phyloP scores from a whole-genome alignment of 1,140 invertebrate genomes.

The Tenebrio molitor region DNA sequence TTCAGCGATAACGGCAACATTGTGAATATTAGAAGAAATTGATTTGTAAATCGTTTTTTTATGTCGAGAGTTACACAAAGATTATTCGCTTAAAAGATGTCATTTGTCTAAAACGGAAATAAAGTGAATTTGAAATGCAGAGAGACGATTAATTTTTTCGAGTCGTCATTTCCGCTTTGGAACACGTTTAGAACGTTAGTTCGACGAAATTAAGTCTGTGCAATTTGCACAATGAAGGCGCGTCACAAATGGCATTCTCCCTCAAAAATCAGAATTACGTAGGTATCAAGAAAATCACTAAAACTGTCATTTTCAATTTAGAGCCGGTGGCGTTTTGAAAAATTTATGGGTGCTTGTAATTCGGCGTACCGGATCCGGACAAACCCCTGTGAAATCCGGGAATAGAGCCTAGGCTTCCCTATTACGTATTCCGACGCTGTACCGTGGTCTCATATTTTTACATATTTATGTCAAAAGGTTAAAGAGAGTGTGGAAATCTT shows the following conservation, averaged over 20 bases:
- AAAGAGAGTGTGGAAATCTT: slow-evolving; percentile 27
- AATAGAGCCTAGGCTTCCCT: slow-evolving; percentile 16
- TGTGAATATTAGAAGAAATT: slow-evolving; percentile 29
- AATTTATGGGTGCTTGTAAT: slow-evolving; percentile 13
- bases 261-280: not conserved
- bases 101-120: no score
- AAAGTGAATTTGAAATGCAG: slow-evolving; percentile 1
- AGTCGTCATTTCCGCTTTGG: not conserved
- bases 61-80: not conserved
- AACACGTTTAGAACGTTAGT: not conserved
- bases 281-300: slow-evolving; percentile 6
- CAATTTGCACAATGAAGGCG: not conserved
- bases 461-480: slow-evolving; percentile 40
- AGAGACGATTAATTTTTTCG: not conserved
- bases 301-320: slow-evolving; percentile 37
- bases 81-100: not conserved
- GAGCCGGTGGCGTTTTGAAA: slow-evolving; percentile 13
- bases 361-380: slow-evolving; percentile 15
- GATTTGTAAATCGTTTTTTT: slow-evolving; percentile 7
- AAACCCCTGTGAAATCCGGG: slow-evolving; percentile 26
- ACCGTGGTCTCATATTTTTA: slow-evolving; percentile 26
- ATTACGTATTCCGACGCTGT: slow-evolving; percentile 31
- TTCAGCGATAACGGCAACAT: not conserved
- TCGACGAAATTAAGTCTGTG: not conserved
- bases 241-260: not conserved